A percentile compares a stretch with the other conserved stretches of the same genome.
These are phyloP conservation scores for Cladopsammia gracilis DNA, from an alignment of 64 coral and sea anemone species.

Conservation along the genomic window DNA sequence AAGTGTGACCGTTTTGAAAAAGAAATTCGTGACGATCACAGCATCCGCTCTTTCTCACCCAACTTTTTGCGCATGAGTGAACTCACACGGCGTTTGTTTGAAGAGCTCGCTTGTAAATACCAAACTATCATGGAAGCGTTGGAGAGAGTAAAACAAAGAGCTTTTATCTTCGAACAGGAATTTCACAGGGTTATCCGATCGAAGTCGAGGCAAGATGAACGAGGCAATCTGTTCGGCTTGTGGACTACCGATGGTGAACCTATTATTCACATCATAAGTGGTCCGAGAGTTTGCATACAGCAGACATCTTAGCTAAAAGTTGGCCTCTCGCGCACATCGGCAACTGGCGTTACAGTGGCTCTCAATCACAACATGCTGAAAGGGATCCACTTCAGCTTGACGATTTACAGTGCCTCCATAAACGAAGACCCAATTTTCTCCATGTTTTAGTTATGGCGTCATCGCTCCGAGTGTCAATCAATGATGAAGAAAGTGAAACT, in stretches of 20 bases:
- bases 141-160: not conserved
- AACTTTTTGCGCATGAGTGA: not conserved
- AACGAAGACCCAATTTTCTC: no score
- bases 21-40: no score
- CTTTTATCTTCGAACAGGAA: not conserved
- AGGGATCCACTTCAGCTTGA: no score
- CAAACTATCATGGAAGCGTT: not conserved
- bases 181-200: constrained; percentile 13
- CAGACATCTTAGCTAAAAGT: no score
- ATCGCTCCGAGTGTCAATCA: no score
- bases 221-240: constrained; percentile 72
- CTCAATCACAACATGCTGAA: no score
- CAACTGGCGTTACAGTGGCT: no score
- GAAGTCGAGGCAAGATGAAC: not conserved
- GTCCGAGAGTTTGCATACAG: not conserved
- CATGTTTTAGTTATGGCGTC: no score
- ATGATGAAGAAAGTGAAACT: no score
- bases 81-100: not conserved
- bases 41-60: not conserved
- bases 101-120: not conserved
- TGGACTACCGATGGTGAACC: constrained; percentile 78
- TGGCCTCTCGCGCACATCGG: no score
- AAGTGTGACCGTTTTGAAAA: no score
- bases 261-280: constrained; percentile 64
- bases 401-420: no score